Percentiles rank a stretch among this genome's conserved stretches.
Conservation (phyloP, 1,140 invertebrate species). For the Brachionus koreanus region DNA sequence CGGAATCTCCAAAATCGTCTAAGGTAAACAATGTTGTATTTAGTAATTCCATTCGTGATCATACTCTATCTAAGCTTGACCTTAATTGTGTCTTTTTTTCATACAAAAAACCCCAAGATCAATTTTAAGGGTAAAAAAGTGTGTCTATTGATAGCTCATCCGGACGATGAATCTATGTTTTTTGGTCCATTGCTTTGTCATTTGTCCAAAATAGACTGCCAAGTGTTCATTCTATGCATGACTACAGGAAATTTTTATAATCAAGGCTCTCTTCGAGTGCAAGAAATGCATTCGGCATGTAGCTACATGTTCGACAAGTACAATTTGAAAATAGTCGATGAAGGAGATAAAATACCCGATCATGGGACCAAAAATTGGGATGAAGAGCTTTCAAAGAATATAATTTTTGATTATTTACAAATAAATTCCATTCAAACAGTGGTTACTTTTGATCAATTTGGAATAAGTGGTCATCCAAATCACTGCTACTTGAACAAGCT, state of each 20-base stretch:
- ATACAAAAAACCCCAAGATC: not conserved
- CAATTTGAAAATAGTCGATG: constrained; percentile 58
- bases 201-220: not conserved
- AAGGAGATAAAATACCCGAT: constrained; percentile 65
- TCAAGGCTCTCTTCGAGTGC: constrained; percentile 66
- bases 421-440: constrained; percentile 66
- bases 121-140: constrained; percentile 30
- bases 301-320: constrained; percentile 70
- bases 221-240: constrained; percentile 32
- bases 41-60: not conserved
- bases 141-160: constrained; percentile 70
- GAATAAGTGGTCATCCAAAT: constrained; percentile 82
- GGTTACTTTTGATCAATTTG: constrained; percentile 84
- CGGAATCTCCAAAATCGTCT: constrained; percentile 16
- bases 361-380: constrained; percentile 71
- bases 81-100: not conserved
- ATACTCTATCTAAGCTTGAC: constrained; percentile 12
- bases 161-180: constrained; percentile 93
- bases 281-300: constrained; percentile 76
- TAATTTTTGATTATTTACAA: constrained; percentile 59
- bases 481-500: constrained; percentile 60
- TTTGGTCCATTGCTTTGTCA: constrained; percentile 78
- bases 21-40: not conserved
- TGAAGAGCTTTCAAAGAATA: constrained; percentile 67
- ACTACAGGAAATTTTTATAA: constrained; percentile 67